Evolutionary conservation across 1,140 invertebrate species (phyloP), one percentile per base, ranked within the genome.

Genomic region (Zophobas morio): DNA sequence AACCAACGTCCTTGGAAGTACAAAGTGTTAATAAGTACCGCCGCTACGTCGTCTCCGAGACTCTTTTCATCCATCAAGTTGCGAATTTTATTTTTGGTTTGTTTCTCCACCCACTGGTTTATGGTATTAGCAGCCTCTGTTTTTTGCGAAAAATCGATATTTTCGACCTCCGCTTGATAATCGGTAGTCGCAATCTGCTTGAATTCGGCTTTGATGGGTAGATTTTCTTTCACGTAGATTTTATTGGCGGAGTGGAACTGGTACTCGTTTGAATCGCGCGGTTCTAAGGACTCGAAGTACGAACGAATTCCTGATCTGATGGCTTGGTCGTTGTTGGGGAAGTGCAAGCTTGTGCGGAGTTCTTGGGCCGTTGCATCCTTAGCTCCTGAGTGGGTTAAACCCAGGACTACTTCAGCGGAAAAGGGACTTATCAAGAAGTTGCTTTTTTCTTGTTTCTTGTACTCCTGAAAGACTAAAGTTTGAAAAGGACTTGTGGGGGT

Each of bases 11-110:
- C 84, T 34, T 95, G 96, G 86, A 97, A 97, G 84, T 96, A 95
- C 40, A 97, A 87, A 6, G 94, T 94, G 86, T 96, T 97, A 0
- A 95, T 87, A 1, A 97, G 86, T 3, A 97, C 88, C n/a, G 95
- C 74, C 70, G 86, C 89, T 78, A 90, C 92, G 35, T 88, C 81
- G 6, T 85, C 80, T 72, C 87, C 80, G 1, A 94, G 86, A 78
- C 85, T 86, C 81, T 88, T 90, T 82, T 86, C 73, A 20, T 86
- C 80, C 37, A 96, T 86, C 6, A 95, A 84, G 82, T 94, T 85
- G 72, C 89, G 90, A 75, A 96, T 94, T 86, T 91, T 92, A 46
- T 92, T 86, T 76, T 92, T 90, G 0, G 95, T 96, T 82, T 92
- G 88, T 8, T 88, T 80, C 82, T 92, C 89, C 0, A 96, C 91